Percentiles rank a stretch among this genome's conserved stretches.
Evolutionary conservation across 2,888 invertebrate species (phyloP).

Genomic region (Rhamphomyia laevipes): DNA sequence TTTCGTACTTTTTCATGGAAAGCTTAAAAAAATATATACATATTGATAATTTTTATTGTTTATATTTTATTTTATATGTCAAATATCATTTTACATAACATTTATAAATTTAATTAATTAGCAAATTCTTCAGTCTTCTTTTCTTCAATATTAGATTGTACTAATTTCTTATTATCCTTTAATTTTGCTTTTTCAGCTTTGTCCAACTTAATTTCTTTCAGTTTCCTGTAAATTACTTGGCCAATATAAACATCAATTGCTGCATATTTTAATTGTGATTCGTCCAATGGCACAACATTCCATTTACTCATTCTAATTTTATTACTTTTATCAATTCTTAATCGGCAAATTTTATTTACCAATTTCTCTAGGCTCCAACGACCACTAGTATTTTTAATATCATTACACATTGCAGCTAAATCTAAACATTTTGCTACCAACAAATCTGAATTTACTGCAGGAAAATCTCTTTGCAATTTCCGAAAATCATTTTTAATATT

Average conservation of each 20-base stretch:
- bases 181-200: neutral
- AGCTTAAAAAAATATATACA: too few species aligned
- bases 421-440: constrained; percentile 50
- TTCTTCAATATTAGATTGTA: too few species aligned
- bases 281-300: constrained; percentile 44
- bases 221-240: constrained; percentile 30
- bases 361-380: constrained; percentile 51
- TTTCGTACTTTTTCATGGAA: too few species aligned
- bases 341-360: constrained; percentile 41
- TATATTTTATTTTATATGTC: too few species aligned
- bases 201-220: neutral
- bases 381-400: constrained; percentile 39
- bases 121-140: too few species aligned
- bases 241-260: constrained; percentile 51
- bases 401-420: constrained; percentile 45
- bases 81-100: too few species aligned
- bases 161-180: too few species aligned
- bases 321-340: constrained; percentile 43
- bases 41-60: too few species aligned
- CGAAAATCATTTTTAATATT: constrained; percentile 52
- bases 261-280: constrained; percentile 44
- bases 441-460: constrained; percentile 41
- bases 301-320: constrained; percentile 48
- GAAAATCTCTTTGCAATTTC: constrained; percentile 49
- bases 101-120: too few species aligned